Evolutionary conservation across 2,888 invertebrate species (phyloP).

Genomic region (Eurytoma adleriae): DNA sequence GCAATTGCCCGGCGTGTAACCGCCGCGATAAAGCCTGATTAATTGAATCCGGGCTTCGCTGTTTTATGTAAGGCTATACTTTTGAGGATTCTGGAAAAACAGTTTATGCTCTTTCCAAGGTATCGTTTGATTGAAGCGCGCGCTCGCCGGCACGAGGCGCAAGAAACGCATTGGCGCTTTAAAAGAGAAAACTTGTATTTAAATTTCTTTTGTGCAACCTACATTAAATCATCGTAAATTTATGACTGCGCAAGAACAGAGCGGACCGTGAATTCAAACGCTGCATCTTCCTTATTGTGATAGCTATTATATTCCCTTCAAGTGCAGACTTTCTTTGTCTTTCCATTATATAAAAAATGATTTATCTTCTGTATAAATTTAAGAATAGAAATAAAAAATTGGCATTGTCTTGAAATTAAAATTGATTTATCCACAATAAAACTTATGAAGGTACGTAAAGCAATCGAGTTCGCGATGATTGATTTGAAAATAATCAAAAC

Average conservation of each 20-base stretch:
- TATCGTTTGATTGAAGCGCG: too few relatives aligned
- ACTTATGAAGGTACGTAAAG: constrained; percentile 9
- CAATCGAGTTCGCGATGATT: constrained; percentile 20
- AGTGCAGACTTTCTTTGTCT: constrained; percentile 33
- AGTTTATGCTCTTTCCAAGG: neutral
- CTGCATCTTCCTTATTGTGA: constrained; percentile 23
- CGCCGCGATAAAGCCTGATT: neutral
- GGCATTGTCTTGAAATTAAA: constrained; percentile 36
- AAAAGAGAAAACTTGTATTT: constrained; percentile 10
- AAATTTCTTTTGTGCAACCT: constrained; percentile 11
- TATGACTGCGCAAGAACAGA: constrained; percentile 19
- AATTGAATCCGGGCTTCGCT: neutral
- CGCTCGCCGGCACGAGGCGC: too few relatives aligned
- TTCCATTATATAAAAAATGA: constrained; percentile 40
- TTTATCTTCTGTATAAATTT: constrained; percentile 20
- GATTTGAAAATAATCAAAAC: constrained; percentile 44
- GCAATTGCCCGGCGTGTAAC: neutral
- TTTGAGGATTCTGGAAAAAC: neutral
- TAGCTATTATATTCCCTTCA: constrained; percentile 33
- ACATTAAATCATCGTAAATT: constrained; percentile 44
- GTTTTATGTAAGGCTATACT: too few relatives aligned
- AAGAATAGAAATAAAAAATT: constrained; percentile 28
- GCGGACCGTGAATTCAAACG: constrained; percentile 43
- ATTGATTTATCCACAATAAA: constrained; percentile 44
- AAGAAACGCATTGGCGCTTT: too few relatives aligned